A percentile compares a stretch with the other conserved stretches of the same genome.
Evolutionary conservation across 2,888 invertebrate genomes (phyloP).

Genomic region (Meta bourneti): DNA sequence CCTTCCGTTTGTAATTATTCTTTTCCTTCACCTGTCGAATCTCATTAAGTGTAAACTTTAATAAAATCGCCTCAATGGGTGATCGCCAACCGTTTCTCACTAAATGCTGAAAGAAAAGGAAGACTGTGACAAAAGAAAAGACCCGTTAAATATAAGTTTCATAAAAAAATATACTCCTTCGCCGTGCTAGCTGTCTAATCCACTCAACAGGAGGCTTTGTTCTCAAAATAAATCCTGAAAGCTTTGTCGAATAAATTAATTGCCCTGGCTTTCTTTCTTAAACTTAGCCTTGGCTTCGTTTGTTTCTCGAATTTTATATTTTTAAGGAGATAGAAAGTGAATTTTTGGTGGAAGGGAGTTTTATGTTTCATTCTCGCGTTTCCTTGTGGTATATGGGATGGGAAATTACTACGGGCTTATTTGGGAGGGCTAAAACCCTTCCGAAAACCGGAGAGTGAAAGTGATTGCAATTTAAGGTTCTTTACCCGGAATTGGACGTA

Average conservation of each 20-base stretch:
- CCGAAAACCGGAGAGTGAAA: background rate
- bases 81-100: conserved; percentile 2
- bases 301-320: background rate
- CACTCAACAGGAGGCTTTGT: conserved; percentile 9
- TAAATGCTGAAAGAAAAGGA: conserved; percentile 5
- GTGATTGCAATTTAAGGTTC: conserved; percentile 16
- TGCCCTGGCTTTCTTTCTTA: background rate
- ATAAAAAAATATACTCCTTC: background rate
- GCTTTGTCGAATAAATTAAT: conserved; percentile 38
- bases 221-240: background rate
- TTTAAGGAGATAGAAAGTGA: background rate
- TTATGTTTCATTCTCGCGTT: background rate
- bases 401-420: background rate
- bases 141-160: conserved; percentile 9
- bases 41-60: conserved; percentile 1
- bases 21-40: background rate
- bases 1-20: background rate
- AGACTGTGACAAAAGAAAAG: background rate
- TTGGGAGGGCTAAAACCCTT: background rate
- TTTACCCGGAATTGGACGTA: background rate
- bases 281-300: conserved; percentile 2
- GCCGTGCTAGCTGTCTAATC: background rate
- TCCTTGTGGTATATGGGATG: too few relatives aligned
- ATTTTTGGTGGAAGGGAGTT: background rate
- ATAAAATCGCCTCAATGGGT: background rate